Base-by-base conservation (phyloP, 2,113 vertebrate species). In the Ibidorhyncha struthersii region DNA sequence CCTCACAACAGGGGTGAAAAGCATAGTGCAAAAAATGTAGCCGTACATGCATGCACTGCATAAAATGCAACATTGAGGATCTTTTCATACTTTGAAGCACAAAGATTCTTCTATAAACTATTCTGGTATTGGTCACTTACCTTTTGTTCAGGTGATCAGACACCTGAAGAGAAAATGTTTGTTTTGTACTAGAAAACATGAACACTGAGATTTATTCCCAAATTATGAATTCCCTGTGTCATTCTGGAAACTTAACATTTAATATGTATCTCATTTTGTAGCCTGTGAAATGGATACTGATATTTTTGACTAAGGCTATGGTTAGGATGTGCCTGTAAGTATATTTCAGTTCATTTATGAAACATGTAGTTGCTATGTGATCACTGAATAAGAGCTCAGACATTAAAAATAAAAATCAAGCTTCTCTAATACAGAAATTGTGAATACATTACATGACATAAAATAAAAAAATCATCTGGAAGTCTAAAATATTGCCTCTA, bases 41-140 rank as follows among this genome's bases (percentile, higher is more conserved):
- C 5, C 55, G 22, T 47, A 34, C 0, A 0, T 30, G 21, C 25
- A 43, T 4, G 8, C 2, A 34, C 20, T 36, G 32, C 22, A 29
- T 49, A 59, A 81, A 25, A 3, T 3, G 1, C 10, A 58, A 7
- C 14, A 6, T 30, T 45, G 43, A 80, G 26, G 9, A 30, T 13
- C 76, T 59, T 52, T 34, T 21, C 32, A 36, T n/a, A 13, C 4
- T 55, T 22, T 3, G 4, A 80, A 32, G 23, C 30, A 58, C 26
- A 43, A 65, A 8, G 22, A 59, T 16, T 26, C 13, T 18, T 43
- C 23, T 11, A 15, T 6, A 27, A 79, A 27, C 19, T 41, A 12
- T 18, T 65, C 43, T 41, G 14, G n/a, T 41, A n/a, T 4, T 16
- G 7, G 15, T 29, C 12, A n/a, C 27, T 65, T 29, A 8, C 2